Evolutionary conservation across 2,113 vertebrate genomes (phyloP).

Genomic region (Hippocampus abdominalis): DNA sequence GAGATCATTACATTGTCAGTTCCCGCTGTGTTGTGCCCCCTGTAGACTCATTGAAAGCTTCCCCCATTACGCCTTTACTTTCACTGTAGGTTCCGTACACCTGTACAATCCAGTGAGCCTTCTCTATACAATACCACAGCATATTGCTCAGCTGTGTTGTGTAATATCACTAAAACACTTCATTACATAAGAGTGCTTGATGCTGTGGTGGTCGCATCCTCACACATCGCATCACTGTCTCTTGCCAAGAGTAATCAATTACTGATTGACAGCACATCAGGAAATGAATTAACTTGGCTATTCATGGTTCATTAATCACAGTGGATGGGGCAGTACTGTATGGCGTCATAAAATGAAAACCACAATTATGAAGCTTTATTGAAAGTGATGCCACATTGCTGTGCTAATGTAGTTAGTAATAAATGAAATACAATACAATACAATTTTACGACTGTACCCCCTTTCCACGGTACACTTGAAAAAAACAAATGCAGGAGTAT

Average conservation of each 20-base stretch:
- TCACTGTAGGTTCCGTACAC: not conserved
- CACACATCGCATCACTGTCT: constrained; percentile 2
- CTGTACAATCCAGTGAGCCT: not conserved
- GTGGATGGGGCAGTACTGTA: not conserved
- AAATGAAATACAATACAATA: not conserved
- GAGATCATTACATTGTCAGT: constrained; percentile 38
- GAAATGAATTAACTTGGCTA: constrained; percentile 7
- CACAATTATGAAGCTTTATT: not conserved
- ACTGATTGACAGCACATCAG: constrained; percentile 13
- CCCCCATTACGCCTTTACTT: constrained; percentile 23
- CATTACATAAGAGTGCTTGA: constrained; percentile 2
- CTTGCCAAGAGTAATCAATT: constrained; percentile 7
- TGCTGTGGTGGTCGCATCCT: constrained; percentile 19
- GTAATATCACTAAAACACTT: not conserved
- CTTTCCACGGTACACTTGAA: not conserved
- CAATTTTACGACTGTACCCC: not conserved
- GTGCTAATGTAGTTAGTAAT: not conserved
- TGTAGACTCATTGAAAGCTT: constrained; percentile 13
- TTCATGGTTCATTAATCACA: constrained; percentile 14
- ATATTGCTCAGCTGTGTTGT: not conserved
- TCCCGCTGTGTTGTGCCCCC: constrained; percentile 20
- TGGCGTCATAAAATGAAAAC: constrained; percentile 2
- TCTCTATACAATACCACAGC: not conserved
- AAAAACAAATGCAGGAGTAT: not conserved
- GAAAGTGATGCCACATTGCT: too few species aligned